These are phyloP conservation scores for Furnarius figulus DNA, from an alignment of 2,113 vertebrate species.

Conservation along the genomic window DNA sequence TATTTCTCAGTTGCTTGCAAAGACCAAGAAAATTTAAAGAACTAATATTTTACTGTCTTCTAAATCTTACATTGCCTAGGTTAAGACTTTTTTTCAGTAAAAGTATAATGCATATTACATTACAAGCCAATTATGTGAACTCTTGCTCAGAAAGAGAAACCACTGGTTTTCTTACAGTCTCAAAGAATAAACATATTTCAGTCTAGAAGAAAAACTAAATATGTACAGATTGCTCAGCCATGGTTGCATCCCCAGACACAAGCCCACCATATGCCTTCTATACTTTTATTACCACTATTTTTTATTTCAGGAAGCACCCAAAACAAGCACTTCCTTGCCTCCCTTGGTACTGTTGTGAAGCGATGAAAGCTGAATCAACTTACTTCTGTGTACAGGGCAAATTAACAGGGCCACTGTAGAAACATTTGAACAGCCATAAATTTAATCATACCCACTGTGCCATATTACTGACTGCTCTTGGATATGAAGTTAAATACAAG, in stretches of 20 bases:
- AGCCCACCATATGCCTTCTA: not conserved
- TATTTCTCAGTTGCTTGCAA: not conserved
- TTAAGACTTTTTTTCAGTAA: not conserved
- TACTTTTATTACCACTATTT: constrained; percentile 16
- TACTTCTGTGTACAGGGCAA: not conserved
- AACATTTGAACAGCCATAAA: not conserved
- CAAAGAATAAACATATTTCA: not conserved
- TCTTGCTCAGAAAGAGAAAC: not conserved
- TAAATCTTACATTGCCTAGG: not conserved
- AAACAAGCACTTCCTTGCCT: not conserved
- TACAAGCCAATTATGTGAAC: not conserved
- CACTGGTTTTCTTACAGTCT: not conserved
- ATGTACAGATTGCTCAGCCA: not conserved
- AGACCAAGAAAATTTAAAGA: not conserved
- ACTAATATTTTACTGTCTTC: not conserved
- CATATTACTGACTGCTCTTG: not conserved
- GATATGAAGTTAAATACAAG: not conserved
- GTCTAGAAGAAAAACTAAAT: not conserved
- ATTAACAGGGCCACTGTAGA: not conserved
- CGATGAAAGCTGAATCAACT: not conserved
- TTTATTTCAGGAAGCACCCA: constrained; percentile 1
- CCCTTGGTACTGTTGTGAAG: not conserved
- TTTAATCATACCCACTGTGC: not conserved
- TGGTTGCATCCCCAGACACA: not conserved
- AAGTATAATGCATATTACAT: not conserved